A percentile compares a stretch with the other conserved stretches of the same genome.
phyloP scores from a whole-genome alignment of 92 coral and sea anemone species.

The Metridium senile region DNA sequence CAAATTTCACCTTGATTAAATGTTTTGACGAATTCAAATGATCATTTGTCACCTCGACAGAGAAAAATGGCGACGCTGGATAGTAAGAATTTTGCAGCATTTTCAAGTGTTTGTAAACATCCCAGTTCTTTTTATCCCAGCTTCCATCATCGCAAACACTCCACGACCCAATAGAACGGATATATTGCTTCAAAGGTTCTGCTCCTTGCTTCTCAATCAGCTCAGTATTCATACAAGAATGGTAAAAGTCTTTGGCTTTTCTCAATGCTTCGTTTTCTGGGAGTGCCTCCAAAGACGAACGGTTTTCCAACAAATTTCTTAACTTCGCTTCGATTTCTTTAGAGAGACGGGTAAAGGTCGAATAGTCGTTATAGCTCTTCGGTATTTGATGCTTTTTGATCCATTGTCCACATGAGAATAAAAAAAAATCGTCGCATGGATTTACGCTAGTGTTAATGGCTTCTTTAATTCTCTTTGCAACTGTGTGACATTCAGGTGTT shows the following conservation, averaged over 20 bases:
- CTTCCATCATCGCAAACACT: conserved; percentile 76
- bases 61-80: conserved; percentile 96
- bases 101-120: conserved; percentile 68
- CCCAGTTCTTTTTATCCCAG: conserved; percentile 85
- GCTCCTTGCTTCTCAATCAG: conserved; percentile 83
- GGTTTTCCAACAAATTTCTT: conserved; percentile 58
- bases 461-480: conserved; percentile 62
- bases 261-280: conserved; percentile 64
- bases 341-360: conserved; percentile 88
- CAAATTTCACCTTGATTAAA: conserved; percentile 93
- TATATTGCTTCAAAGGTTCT: conserved; percentile 75
- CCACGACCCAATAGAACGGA: conserved; percentile 91
- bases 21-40: conserved; percentile 96
- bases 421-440: conserved; percentile 89
- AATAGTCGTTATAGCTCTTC: conserved; percentile 91
- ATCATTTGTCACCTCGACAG: conserved; percentile 99
- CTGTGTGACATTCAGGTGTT: conserved; percentile 70
- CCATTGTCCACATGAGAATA: conserved; percentile 92
- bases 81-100: conserved; percentile 81
- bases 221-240: conserved; percentile 80
- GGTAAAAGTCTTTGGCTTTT: conserved; percentile 84
- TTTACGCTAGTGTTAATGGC: conserved; percentile 66
- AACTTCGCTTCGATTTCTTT: conserved; percentile 80
- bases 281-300: conserved; percentile 39
- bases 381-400: conserved; percentile 85